Evolutionary conservation across 2,113 vertebrate species (phyloP).

Genomic region (Leuciscus idus): DNA sequence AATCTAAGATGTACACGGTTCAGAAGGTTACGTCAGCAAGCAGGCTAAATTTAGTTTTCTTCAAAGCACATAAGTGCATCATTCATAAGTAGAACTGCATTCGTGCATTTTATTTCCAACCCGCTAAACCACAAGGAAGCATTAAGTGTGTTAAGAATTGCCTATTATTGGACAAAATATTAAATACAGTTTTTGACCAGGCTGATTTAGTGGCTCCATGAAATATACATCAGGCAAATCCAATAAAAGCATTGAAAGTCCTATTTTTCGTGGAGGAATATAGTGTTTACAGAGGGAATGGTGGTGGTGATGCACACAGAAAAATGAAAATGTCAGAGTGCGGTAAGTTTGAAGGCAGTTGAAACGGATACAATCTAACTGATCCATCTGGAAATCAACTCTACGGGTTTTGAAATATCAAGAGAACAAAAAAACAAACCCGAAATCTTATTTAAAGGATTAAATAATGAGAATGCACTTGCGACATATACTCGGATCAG

Average conservation of each 20-base stretch:
- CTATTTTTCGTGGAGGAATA: slow-evolving; percentile 71
- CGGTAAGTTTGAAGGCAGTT: slow-evolving; percentile 9
- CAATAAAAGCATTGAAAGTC: slow-evolving; percentile 26
- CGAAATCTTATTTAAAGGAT: not conserved
- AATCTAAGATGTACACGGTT: slow-evolving; percentile 11
- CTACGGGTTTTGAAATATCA: not conserved
- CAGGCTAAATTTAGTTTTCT: not conserved
- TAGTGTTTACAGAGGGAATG: slow-evolving; percentile 72
- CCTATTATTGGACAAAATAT: not conserved
- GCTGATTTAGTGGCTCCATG: not conserved
- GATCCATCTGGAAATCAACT: not conserved
- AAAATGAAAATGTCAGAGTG: slow-evolving; percentile 52
- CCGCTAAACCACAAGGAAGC: not conserved
- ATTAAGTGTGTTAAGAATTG: not conserved
- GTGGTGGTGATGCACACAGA: slow-evolving; percentile 64
- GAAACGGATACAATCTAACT: not conserved
- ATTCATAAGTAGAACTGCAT: not conserved
- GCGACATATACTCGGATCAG: slow-evolving; percentile 50
- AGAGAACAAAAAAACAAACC: not conserved
- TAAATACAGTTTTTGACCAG: not conserved
- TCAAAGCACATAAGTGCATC: not conserved
- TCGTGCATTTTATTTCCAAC: not conserved
- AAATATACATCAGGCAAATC: not conserved
- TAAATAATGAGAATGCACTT: slow-evolving; percentile 44
- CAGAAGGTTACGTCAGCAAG: slow-evolving; percentile 6